Conservation (phyloP, 2,888 invertebrate species). For the Ectropis crepuscularia region DNA sequence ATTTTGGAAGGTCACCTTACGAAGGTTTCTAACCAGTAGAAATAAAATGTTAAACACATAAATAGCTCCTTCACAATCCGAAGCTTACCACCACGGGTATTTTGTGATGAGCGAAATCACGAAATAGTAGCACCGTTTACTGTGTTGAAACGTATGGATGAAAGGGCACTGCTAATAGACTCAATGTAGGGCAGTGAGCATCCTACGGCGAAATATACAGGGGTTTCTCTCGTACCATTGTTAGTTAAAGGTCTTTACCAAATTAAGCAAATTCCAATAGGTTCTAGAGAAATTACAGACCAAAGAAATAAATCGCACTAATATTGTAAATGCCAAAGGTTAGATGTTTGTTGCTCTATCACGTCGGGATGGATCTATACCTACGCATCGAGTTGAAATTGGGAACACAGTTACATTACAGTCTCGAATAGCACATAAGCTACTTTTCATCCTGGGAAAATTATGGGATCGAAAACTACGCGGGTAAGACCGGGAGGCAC, state of each 20-base stretch:
- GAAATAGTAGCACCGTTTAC: conserved; percentile 4
- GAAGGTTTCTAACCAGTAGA: not conserved
- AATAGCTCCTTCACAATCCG: not conserved
- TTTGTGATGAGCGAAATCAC: conserved; percentile 9
- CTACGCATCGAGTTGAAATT: no score
- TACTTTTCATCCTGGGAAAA: no score
- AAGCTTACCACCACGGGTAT: conserved; percentile 4
- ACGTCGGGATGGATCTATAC: no score
- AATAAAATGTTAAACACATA: conserved; percentile 5
- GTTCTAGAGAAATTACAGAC: not conserved
- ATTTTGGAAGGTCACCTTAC: not conserved
- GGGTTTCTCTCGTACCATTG: conserved; percentile 5
- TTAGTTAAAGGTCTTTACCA: conserved; percentile 4
- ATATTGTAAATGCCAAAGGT: no score
- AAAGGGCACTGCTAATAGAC: conserved; percentile 20
- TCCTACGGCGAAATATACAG: conserved; percentile 9
- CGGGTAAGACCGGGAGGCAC: no score
- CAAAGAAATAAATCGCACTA: no score
- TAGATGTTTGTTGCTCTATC: no score
- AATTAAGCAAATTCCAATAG: not conserved
- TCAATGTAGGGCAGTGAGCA: conserved; percentile 6
- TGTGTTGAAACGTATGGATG: conserved; percentile 12
- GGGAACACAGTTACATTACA: no score
- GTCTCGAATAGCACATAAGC: no score
- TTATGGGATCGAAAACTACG: no score